These are phyloP conservation scores for Microplitis mediator DNA, from an alignment of 1,140 invertebrate genomes.

Conservation along the genomic window DNA sequence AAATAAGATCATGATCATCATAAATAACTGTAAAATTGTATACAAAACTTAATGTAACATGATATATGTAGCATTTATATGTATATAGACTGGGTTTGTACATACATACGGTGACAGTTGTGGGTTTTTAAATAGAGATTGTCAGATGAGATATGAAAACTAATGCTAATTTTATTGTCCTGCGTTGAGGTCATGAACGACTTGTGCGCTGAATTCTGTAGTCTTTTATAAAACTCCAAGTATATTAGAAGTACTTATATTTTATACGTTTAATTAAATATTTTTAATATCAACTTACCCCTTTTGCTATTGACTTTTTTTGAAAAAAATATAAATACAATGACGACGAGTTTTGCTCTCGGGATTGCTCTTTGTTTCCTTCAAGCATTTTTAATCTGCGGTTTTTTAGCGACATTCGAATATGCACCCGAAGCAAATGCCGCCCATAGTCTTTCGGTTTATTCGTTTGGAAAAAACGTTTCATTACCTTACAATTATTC, in stretches of 20 bases:
- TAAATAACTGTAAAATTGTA: too few relatives aligned
- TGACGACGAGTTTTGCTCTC: slow-evolving; percentile 34
- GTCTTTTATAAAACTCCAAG: too few relatives aligned
- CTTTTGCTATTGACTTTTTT: too few relatives aligned
- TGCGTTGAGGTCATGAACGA: neutral
- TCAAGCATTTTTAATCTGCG: slow-evolving; percentile 52
- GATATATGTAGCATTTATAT: neutral
- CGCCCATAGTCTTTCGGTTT: slow-evolving; percentile 38
- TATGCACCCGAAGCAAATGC: slow-evolving; percentile 50
- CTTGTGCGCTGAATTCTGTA: neutral
- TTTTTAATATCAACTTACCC: too few relatives aligned
- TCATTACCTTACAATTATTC: slow-evolving; percentile 46
- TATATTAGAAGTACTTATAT: too few relatives aligned
- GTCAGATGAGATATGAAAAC: slow-evolving; percentile 7
- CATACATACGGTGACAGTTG: neutral
- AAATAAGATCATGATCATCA: too few relatives aligned
- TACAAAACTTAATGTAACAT: too few relatives aligned
- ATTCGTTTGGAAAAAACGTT: slow-evolving; percentile 51
- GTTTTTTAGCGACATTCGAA: slow-evolving; percentile 52
- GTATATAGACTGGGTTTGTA: too few relatives aligned
- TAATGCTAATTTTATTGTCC: neutral
- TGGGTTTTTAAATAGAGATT: neutral
- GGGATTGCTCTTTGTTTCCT: slow-evolving; percentile 50
- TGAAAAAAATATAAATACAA: neutral
- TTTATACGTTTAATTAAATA: too few relatives aligned